These are phyloP conservation scores for Lineus longissimus DNA, from an alignment of 1,140 invertebrate species.

Conservation along the genomic window DNA sequence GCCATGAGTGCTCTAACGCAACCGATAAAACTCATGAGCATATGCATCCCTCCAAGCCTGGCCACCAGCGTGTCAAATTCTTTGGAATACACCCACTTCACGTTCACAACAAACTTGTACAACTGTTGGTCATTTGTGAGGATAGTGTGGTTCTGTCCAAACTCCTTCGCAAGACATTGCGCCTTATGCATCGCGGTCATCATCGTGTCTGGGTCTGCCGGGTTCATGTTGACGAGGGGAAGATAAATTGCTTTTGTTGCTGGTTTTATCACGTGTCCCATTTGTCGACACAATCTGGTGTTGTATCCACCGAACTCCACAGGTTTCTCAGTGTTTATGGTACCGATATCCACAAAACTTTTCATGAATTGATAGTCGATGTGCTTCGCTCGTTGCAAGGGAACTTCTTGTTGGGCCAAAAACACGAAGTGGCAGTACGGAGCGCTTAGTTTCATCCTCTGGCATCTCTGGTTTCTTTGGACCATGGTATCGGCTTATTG, in stretches of 20 bases:
- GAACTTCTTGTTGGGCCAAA: too few relatives aligned
- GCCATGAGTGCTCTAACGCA: slow-evolving; percentile 23
- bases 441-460: too few relatives aligned
- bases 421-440: too few relatives aligned
- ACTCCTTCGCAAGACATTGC: neutral
- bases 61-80: slow-evolving; percentile 18
- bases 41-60: slow-evolving; percentile 27
- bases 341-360: too few relatives aligned
- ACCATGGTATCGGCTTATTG: too few relatives aligned
- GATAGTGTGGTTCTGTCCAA: neutral
- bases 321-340: too few relatives aligned
- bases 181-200: slow-evolving; percentile 2
- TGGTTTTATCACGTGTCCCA: neutral
- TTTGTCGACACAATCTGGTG: neutral
- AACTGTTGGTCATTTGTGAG: neutral
- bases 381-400: too few relatives aligned
- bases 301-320: neutral
- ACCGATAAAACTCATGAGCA: slow-evolving; percentile 27
- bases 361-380: too few relatives aligned
- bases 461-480: too few relatives aligned
- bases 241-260: neutral
- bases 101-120: neutral
- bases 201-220: neutral
- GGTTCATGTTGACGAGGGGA: neutral
- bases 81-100: neutral